These are phyloP conservation scores for Pluvianellus socialis DNA, from an alignment of 2,113 vertebrate species.

Conservation along the genomic window DNA sequence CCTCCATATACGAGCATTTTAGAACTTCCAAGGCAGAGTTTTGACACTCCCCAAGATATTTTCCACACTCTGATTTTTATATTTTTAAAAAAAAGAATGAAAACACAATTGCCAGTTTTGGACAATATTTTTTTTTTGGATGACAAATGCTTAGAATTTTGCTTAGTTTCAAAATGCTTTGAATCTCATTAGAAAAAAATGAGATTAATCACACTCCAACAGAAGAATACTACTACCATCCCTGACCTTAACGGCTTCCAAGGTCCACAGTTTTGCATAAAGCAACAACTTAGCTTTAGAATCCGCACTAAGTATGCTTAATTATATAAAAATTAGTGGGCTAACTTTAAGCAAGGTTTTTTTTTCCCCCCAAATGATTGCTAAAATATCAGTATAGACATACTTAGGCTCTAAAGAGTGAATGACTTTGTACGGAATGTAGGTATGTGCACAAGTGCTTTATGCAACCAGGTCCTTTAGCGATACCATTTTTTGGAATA, in stretches of 20 bases:
- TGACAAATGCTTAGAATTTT: not conserved
- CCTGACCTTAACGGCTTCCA: not conserved
- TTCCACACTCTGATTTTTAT: not conserved
- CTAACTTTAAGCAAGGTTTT: not conserved
- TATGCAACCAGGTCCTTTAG: not conserved
- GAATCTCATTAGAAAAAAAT: not conserved
- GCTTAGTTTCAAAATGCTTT: not conserved
- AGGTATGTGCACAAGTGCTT: not conserved
- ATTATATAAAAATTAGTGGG: not conserved
- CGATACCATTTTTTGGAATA: accelerated
- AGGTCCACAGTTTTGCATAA: not conserved
- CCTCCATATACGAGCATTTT: not conserved
- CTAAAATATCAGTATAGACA: not conserved
- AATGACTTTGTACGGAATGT: not conserved
- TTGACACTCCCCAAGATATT: not conserved
- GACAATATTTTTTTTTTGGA: not conserved
- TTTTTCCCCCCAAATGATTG: not conserved
- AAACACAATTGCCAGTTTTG: not conserved
- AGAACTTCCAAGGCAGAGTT: slow-evolving; percentile 20
- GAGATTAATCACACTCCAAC: not conserved
- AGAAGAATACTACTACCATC: not conserved
- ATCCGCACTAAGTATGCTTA: not conserved
- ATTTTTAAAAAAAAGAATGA: not conserved
- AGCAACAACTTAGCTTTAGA: not conserved
- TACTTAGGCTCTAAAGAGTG: not conserved